Percentiles rank a stretch among this genome's conserved stretches.
These are phyloP conservation scores for Cryptus viduatorius DNA, from an alignment of 2,888 invertebrate species.

Conservation along the genomic window DNA sequence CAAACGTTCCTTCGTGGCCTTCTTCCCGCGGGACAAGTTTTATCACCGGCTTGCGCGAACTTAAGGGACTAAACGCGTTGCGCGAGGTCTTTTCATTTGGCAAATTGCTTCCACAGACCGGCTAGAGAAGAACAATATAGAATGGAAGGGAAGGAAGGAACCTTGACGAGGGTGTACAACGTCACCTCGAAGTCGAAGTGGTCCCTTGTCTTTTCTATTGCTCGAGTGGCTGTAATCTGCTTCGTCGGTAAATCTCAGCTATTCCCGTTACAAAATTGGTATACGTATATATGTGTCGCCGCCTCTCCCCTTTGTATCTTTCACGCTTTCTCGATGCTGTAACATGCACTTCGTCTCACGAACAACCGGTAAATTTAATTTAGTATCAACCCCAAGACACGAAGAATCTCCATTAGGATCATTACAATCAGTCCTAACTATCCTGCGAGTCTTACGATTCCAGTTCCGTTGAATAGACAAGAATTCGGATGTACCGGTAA, in stretches of 20 bases:
- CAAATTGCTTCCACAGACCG: slow-evolving; percentile 62
- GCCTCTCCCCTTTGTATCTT: background rate
- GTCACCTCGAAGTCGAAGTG: background rate
- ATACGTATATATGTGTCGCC: background rate
- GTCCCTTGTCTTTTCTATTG: background rate
- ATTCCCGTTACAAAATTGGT: slow-evolving; percentile 15
- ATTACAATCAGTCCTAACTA: too few species aligned
- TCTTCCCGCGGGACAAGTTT: slow-evolving; percentile 28
- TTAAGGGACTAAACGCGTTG: slow-evolving; percentile 25
- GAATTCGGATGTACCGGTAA: too few species aligned
- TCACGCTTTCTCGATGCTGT: background rate
- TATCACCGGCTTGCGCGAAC: slow-evolving; percentile 29
- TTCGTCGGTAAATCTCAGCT: slow-evolving; percentile 32
- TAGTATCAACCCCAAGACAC: background rate
- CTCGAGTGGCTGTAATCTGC: slow-evolving; percentile 15
- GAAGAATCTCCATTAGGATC: too few species aligned
- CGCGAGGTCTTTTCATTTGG: slow-evolving; percentile 69
- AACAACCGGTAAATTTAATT: background rate
- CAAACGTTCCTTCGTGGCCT: slow-evolving; percentile 2
- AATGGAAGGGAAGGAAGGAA: background rate
- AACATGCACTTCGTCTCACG: background rate
- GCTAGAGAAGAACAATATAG: slow-evolving; percentile 3
- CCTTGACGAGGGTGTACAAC: background rate
- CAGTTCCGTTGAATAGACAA: too few species aligned
- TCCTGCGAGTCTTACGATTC: too few species aligned